Conservation (phyloP, 2,797 vertebrate genomes). For the Peromyscus aztecus region DNA sequence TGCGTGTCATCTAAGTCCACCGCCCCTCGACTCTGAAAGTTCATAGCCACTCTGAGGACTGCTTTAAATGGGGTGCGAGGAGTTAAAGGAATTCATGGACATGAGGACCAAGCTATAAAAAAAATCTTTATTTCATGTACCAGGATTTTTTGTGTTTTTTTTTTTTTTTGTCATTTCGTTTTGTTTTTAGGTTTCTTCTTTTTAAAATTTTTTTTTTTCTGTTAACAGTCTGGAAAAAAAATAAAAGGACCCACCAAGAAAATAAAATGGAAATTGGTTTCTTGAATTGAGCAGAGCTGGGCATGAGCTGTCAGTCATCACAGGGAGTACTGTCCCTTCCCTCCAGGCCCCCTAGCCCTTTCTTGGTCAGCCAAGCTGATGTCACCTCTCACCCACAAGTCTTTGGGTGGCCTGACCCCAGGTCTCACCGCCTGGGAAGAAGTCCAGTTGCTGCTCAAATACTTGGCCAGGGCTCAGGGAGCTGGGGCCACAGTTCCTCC, state of each 20-base stretch:
- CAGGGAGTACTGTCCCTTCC: constrained; percentile 50
- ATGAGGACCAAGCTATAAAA: constrained; percentile 85
- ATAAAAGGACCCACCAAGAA: constrained; percentile 85
- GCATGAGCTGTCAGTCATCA: constrained; percentile 80
- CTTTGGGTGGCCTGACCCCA: constrained; percentile 18
- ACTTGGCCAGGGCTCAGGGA: background rate
- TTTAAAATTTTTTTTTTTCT: constrained; percentile 89
- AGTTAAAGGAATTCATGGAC: constrained; percentile 81
- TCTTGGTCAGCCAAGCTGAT: background rate
- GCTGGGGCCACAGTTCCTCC: background rate
- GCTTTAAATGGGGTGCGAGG: background rate
- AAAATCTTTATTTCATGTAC: constrained; percentile 92
- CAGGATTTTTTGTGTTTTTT: constrained; percentile 88
- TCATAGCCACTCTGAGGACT: background rate
- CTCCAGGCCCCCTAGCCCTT: constrained; percentile 56
- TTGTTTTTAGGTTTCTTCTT: constrained; percentile 89
- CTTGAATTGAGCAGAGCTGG: constrained; percentile 88
- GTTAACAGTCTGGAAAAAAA: constrained; percentile 92
- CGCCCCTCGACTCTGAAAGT: background rate
- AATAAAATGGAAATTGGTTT: constrained; percentile 89
- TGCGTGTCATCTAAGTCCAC: background rate
- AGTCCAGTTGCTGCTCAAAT: background rate
- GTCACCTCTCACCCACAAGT: background rate
- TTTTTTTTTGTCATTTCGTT: constrained; percentile 66
- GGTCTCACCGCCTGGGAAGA: background rate